Evolutionary conservation across 2,888 invertebrate species (phyloP).

Genomic region (Eristalinus sepulchralis): DNA sequence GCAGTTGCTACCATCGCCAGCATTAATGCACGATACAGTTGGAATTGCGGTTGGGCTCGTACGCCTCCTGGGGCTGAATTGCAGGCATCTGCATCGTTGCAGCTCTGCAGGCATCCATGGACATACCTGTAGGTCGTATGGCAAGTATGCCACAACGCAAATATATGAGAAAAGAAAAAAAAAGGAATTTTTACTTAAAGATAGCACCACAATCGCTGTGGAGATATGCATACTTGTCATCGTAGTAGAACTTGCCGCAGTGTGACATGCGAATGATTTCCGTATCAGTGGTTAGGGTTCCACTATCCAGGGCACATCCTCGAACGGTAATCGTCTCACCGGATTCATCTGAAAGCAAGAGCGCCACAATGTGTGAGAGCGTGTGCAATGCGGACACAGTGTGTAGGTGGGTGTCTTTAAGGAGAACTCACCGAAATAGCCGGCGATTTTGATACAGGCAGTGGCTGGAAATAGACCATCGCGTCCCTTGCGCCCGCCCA

Average conservation of each 20-base stretch:
- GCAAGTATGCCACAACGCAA: background rate
- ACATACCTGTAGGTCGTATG: slow-evolving; percentile 86
- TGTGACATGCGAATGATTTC: slow-evolving; percentile 98
- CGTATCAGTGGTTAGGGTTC: slow-evolving; percentile 96
- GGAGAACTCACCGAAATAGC: slow-evolving; percentile 88
- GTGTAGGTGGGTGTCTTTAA: background rate
- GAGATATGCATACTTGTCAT: slow-evolving; percentile 84
- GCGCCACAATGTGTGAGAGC: slow-evolving; percentile 2
- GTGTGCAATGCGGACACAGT: background rate
- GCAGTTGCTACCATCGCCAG: slow-evolving; percentile 52
- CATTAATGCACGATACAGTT: slow-evolving; percentile 58
- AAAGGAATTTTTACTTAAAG: slow-evolving; percentile 52
- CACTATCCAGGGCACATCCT: slow-evolving; percentile 97
- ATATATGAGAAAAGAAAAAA: background rate
- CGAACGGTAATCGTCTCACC: slow-evolving; percentile 93
- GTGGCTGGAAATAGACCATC: slow-evolving; percentile 98
- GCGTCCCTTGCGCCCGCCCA: slow-evolving; percentile 95
- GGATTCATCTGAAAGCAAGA: slow-evolving; percentile 85
- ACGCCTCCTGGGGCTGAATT: slow-evolving; percentile 81
- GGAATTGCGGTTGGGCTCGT: slow-evolving; percentile 55
- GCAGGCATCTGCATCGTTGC: slow-evolving; percentile 95
- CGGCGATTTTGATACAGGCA: slow-evolving; percentile 97
- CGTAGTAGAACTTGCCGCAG: slow-evolving; percentile 96
- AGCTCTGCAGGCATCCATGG: slow-evolving; percentile 96
- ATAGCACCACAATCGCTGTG: background rate